Percentiles rank a stretch among this genome's conserved stretches.
Evolutionary conservation across 2,113 vertebrate species (phyloP).

Genomic region (Thermophis baileyi): DNA sequence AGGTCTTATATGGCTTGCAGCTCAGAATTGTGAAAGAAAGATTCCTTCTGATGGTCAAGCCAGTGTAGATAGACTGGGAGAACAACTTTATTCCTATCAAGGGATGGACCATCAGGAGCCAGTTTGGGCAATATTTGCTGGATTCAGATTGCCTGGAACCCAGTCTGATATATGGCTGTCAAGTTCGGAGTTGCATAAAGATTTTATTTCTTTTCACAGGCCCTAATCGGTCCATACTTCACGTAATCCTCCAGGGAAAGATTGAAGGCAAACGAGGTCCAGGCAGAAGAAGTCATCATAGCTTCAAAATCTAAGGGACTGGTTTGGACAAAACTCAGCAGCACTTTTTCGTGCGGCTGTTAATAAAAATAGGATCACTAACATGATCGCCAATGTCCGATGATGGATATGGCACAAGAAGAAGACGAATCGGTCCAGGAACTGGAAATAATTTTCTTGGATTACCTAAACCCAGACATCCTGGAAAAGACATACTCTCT

Average conservation of each 20-base stretch:
- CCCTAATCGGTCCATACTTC: not conserved
- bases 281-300: too few relatives aligned
- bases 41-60: not conserved
- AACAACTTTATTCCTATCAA: not conserved
- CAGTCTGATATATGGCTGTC: not conserved
- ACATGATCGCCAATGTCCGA: too few relatives aligned
- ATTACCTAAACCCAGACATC: not conserved
- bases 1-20: not conserved
- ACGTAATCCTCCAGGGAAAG: too few relatives aligned
- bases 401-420: too few relatives aligned
- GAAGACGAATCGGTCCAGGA: not conserved
- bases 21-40: not conserved
- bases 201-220: not conserved
- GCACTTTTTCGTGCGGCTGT: too few relatives aligned
- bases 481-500: not conserved
- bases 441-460: not conserved
- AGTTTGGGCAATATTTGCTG: not conserved
- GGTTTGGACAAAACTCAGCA: too few relatives aligned
- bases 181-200: not conserved
- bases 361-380: too few relatives aligned
- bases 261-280: too few relatives aligned
- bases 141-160: not conserved
- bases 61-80: not conserved
- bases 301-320: too few relatives aligned
- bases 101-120: not conserved